These are phyloP conservation scores for Nesoenas mayeri DNA, from an alignment of 2,113 vertebrate genomes.

Conservation along the genomic window DNA sequence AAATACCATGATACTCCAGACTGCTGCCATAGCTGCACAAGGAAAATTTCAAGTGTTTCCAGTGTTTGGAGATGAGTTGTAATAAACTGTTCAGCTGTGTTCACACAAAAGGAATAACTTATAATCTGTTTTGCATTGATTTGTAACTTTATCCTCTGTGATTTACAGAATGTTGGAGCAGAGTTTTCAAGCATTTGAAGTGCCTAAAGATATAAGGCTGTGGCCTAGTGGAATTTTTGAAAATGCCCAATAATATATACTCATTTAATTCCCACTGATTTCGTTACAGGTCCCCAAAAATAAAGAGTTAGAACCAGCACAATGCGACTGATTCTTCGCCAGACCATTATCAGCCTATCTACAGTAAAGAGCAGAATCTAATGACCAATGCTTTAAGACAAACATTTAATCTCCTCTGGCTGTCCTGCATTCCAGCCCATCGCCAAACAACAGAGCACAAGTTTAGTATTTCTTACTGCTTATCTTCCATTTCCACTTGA, in stretches of 20 bases:
- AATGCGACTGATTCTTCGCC: background rate
- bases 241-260: background rate
- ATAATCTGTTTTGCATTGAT: background rate
- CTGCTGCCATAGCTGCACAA: background rate
- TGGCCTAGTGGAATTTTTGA: background rate
- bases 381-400: background rate
- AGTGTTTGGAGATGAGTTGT: background rate
- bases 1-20: background rate
- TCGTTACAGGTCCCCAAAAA: background rate
- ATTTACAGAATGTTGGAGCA: background rate
- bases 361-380: slow-evolving; percentile 43
- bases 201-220: background rate
- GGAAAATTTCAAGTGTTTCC: background rate
- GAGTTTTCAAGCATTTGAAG: slow-evolving; percentile 2
- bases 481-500: background rate
- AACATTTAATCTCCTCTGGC: slow-evolving; percentile 25
- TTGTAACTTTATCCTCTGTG: background rate
- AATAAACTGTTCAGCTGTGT: background rate
- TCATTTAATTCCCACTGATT: background rate
- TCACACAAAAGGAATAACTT: background rate
- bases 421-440: slow-evolving; percentile 55
- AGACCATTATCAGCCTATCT: slow-evolving; percentile 29
- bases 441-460: background rate
- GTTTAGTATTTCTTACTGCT: background rate
- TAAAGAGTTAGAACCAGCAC: background rate